phyloP scores from a whole-genome alignment of 2,113 vertebrate species.

The Todiramphus chloris region DNA sequence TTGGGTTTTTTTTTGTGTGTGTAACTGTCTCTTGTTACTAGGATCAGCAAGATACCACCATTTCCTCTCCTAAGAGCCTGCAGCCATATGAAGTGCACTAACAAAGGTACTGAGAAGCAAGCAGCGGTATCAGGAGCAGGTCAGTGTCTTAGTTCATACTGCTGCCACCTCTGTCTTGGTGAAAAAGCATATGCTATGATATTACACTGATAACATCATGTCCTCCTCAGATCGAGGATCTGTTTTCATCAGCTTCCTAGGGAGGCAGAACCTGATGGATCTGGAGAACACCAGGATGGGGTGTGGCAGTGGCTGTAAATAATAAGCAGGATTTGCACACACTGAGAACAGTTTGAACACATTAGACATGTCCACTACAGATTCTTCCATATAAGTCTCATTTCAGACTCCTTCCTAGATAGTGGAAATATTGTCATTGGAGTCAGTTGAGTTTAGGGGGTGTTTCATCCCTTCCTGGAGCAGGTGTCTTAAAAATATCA shows the following conservation, averaged over 20 bases:
- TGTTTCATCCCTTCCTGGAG: neutral
- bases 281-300: neutral
- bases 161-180: neutral
- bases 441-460: neutral
- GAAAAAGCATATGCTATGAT: neutral
- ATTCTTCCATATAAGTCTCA: neutral
- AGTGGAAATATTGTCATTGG: neutral
- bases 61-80: neutral
- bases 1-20: neutral
- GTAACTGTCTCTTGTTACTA: neutral
- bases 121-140: neutral
- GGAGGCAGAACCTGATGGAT: neutral
- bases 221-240: neutral
- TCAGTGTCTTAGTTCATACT: neutral
- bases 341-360: neutral
- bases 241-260: neutral
- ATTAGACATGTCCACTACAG: neutral
- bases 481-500: neutral
- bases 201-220: neutral
- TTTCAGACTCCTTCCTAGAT: neutral
- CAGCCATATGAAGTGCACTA: neutral
- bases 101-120: neutral
- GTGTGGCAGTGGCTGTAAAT: neutral
- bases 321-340: neutral
- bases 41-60: neutral